Base-by-base conservation (phyloP, 2,113 vertebrate genomes). In the Mungos mungo region DNA sequence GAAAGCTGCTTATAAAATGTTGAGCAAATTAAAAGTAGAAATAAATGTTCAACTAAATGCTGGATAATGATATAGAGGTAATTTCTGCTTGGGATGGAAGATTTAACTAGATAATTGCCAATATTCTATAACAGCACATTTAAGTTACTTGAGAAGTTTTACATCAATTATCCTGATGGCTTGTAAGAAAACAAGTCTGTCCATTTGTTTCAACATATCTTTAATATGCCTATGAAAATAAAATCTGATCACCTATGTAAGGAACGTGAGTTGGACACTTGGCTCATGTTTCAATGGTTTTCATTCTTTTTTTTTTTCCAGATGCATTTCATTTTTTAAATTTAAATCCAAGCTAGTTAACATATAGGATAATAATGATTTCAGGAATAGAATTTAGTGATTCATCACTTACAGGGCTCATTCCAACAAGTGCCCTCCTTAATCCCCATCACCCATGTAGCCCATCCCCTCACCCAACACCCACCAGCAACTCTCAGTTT, bases 21-120 rank as follows among this genome's bases (percentile, higher is more conserved):
- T 80, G n/a, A 89, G 29, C 90, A 90, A 63, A 81, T 71, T 81
- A 82, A 93, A 91, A 96, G 31, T 33, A 80, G 63, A 85, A 97
- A 71, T 71, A 66, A 93, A 88, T 35, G 2, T 38, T 68, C 50
- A 85, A 76, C 4, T 84, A 93, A 84, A 69, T 29, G 1, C 50
- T 66, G 25, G 3, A 19, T 74, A 68, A 54, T 63, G 85, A 89
- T 81, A 57, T 21, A 33, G 11, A 91, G 25, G 15, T 84, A 18
- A 84, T 80, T 60, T 83, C 31, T 93, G 12, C 11, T 92, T 69
- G 41, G 16, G 12, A 14, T 79, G 3, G 29, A 82, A 23, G 19
- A 90, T 63, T 86, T 57, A 83, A 79, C 19, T 21, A 95, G 83
- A 52, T 71, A 82, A 86, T 82, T 87, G 31, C 27, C 25, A 74